A percentile compares a stretch with the other conserved stretches of the same genome.
Evolutionary conservation across 2,797 vertebrate species (phyloP).

Genomic region (Muscicapa striata): DNA sequence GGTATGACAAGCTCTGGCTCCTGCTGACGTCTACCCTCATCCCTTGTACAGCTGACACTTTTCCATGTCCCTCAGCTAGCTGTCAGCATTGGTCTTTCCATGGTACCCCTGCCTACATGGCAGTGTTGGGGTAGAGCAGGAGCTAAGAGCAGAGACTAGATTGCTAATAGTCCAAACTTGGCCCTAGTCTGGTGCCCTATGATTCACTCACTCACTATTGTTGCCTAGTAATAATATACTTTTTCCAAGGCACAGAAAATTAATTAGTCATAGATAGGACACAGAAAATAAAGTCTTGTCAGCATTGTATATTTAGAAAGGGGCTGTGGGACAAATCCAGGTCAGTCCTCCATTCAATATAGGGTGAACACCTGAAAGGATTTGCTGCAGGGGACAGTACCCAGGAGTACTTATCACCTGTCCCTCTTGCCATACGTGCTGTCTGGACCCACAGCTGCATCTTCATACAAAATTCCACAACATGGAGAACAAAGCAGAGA

Average conservation of each 20-base stretch:
- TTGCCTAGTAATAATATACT: conserved; percentile 53
- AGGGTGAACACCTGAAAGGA: conserved; percentile 18
- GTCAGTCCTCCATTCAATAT: not conserved
- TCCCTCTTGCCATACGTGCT: not conserved
- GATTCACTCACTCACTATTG: conserved; percentile 47
- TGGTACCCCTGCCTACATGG: not conserved
- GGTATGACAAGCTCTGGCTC: not conserved
- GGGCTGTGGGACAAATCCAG: conserved; percentile 15
- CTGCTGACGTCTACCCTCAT: not conserved
- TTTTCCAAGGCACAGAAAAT: conserved; percentile 62
- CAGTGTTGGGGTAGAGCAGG: not conserved
- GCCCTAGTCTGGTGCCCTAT: conserved; percentile 35
- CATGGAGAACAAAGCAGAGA: not conserved
- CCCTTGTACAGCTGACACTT: not conserved
- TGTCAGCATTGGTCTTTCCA: not conserved
- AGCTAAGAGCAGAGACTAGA: not conserved
- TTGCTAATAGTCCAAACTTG: conserved; percentile 26
- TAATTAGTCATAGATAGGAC: conserved; percentile 59
- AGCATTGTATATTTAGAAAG: conserved; percentile 47
- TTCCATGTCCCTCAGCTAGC: not conserved
- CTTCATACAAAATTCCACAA: not conserved
- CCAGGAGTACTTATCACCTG: not conserved
- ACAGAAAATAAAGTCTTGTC: conserved; percentile 51
- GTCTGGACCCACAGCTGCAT: not conserved
- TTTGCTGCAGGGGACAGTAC: not conserved